phyloP scores from a whole-genome alignment of 2,113 vertebrate species.

The Lamprologus tigripictilis region DNA sequence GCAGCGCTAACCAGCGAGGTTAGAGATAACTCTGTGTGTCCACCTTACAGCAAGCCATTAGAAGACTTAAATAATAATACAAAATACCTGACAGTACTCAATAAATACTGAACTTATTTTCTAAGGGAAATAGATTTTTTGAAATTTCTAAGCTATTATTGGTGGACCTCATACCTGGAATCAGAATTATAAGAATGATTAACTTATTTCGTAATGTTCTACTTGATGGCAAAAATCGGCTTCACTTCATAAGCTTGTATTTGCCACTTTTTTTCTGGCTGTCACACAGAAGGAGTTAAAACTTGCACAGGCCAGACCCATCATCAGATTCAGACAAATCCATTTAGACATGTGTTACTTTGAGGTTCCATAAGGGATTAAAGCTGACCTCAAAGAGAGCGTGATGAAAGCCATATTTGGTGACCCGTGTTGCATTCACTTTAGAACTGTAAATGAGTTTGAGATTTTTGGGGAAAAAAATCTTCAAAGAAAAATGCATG shows the following conservation, averaged over 20 bases:
- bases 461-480: background rate
- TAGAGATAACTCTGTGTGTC: background rate
- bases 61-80: background rate
- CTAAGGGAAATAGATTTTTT: no score
- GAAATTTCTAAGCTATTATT: background rate
- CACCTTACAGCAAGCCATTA: background rate
- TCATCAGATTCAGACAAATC: conserved; percentile 24
- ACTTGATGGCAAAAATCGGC: background rate
- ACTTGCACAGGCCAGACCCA: background rate
- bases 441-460: conserved; percentile 10
- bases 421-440: background rate
- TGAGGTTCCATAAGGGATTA: background rate
- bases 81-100: background rate
- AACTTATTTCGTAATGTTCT: background rate
- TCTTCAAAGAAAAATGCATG: conserved; percentile 25
- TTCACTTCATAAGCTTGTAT: background rate
- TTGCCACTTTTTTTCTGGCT: background rate
- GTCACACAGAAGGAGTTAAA: background rate
- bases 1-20: background rate
- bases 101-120: background rate
- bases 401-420: background rate
- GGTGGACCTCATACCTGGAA: no score
- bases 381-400: conserved; percentile 9
- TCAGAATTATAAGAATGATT: background rate
- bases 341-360: background rate